phyloP scores from a whole-genome alignment of 2,113 vertebrate genomes.

The Gavia stellata region DNA sequence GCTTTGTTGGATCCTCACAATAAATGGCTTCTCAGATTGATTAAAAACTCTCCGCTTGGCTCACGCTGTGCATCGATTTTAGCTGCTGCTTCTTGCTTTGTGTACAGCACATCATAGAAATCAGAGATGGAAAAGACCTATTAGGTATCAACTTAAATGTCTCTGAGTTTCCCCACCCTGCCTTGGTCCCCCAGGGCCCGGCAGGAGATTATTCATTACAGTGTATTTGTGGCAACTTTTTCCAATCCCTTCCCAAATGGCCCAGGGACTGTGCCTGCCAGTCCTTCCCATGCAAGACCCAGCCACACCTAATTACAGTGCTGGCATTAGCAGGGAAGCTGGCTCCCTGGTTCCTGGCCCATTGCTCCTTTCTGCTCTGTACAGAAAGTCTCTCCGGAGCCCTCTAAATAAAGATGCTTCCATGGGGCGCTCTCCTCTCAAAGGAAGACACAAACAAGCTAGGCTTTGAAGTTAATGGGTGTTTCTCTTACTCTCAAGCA shows the following conservation, averaged over 20 bases:
- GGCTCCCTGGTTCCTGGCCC: neutral
- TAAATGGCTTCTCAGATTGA: conserved; percentile 48
- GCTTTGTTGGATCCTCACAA: conserved; percentile 60
- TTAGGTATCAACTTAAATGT: conserved; percentile 1
- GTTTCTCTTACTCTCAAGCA: neutral
- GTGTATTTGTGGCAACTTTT: neutral
- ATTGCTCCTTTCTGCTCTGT: neutral
- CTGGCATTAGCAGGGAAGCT: neutral
- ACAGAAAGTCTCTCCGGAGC: neutral
- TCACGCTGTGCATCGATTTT: conserved; percentile 55
- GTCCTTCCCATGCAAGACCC: neutral
- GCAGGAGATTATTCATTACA: neutral
- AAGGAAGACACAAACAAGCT: neutral
- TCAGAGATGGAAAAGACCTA: conserved; percentile 58
- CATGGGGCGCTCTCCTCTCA: neutral
- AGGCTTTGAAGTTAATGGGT: neutral
- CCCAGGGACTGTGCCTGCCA: neutral
- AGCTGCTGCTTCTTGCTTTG: conserved; percentile 45
- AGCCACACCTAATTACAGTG: neutral
- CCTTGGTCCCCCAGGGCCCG: neutral
- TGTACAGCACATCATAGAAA: conserved; percentile 47
- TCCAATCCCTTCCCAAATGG: neutral
- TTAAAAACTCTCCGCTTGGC: conserved; percentile 48
- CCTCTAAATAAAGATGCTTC: neutral
- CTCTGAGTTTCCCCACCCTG: neutral